These are phyloP conservation scores for Drosophila cardini DNA, from an alignment of 1,140 invertebrate species.

Conservation along the genomic window DNA sequence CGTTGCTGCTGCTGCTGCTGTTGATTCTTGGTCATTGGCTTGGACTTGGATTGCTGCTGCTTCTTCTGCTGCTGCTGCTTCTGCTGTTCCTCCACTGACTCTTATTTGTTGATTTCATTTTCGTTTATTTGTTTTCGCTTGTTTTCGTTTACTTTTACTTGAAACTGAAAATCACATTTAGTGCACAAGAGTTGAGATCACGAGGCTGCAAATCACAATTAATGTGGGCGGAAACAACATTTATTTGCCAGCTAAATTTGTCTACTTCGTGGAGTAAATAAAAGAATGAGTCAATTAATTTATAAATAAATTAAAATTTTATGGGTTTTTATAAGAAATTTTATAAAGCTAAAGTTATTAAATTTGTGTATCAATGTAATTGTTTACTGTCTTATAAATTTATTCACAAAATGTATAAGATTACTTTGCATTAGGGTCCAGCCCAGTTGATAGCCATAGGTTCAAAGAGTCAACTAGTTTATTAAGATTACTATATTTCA, in stretches of 20 bases:
- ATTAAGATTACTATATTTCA: no score
- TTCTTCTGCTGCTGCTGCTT: slow-evolving; percentile 32
- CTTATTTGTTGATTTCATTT: slow-evolving; percentile 81
- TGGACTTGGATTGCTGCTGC: slow-evolving; percentile 45
- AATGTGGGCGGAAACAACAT: slow-evolving; percentile 26
- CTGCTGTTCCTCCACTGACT: slow-evolving; percentile 48
- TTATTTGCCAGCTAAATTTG: slow-evolving; percentile 30
- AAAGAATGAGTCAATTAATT: background rate
- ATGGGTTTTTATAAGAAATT: no score
- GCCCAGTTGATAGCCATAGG: no score
- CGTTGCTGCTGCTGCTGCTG: slow-evolving; percentile 38
- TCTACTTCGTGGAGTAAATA: background rate
- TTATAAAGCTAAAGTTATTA: no score
- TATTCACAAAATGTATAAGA: no score
- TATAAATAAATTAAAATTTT: background rate
- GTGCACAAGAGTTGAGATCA: slow-evolving; percentile 35
- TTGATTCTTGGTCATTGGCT: slow-evolving; percentile 82
- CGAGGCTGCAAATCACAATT: slow-evolving; percentile 17
- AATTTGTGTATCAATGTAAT: no score
- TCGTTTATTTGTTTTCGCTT: slow-evolving; percentile 71
- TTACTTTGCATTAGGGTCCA: no score
- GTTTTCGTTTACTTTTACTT: slow-evolving; percentile 74
- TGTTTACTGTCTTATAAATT: no score
- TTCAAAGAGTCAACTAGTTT: no score
- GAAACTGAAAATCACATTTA: slow-evolving; percentile 51